Evolutionary conservation across 35 echinoderm and acorn worm genomes (phyloP).

Genomic region (Hemicentrotus pulcherrimus): DNA sequence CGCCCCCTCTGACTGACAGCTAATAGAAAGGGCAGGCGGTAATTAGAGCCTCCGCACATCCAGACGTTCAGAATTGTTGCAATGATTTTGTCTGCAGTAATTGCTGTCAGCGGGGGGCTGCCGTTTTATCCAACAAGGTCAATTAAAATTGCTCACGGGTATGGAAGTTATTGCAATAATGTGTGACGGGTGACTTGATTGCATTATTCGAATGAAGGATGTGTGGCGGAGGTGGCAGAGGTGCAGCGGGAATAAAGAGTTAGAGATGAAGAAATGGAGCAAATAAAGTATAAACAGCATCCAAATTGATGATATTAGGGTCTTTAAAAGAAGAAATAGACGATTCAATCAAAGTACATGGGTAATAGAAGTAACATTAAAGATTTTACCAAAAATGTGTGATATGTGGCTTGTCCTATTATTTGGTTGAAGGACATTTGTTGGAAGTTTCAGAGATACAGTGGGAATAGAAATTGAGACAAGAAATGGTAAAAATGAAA

Average conservation of each 20-base stretch:
- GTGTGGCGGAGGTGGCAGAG: neutral
- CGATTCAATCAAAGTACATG: too few relatives aligned
- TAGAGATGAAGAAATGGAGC: neutral
- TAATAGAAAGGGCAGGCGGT: too few relatives aligned
- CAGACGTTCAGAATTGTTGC: neutral
- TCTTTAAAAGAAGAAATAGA: too few relatives aligned
- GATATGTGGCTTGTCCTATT: neutral
- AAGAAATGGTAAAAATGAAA: too few relatives aligned
- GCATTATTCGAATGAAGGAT: neutral
- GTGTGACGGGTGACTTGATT: neutral
- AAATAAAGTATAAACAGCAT: neutral
- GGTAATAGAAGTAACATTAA: neutral
- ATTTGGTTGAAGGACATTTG: neutral
- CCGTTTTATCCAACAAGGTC: constrained; percentile 2
- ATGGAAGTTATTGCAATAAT: neutral
- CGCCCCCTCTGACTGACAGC: too few relatives aligned
- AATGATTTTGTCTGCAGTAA: neutral
- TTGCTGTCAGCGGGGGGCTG: neutral
- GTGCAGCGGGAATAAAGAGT: neutral
- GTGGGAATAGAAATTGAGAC: neutral
- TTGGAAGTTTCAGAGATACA: neutral
- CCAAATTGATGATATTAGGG: neutral
- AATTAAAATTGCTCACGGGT: neutral
- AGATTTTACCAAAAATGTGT: neutral
- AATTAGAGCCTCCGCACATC: too few relatives aligned